phyloP scores from a whole-genome alignment of 2,797 vertebrate genomes.

The Atherinosoma microstoma region DNA sequence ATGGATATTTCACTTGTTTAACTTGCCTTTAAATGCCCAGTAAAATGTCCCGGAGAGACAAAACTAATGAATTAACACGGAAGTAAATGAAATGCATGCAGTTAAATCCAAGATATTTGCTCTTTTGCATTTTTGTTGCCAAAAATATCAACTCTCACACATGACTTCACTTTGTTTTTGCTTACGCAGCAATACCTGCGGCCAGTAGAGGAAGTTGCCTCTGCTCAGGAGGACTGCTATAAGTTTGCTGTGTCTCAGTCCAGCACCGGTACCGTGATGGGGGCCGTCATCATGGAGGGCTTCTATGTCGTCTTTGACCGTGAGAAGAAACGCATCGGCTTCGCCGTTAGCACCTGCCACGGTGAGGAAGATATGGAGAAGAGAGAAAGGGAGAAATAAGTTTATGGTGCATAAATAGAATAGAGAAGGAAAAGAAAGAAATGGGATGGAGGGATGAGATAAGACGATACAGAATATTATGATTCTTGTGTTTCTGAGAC shows the following conservation, averaged over 20 bases:
- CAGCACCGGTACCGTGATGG: constrained; percentile 97
- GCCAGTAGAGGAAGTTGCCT: constrained; percentile 96
- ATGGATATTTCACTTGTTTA: too few relatives aligned
- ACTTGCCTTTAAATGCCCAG: too few relatives aligned
- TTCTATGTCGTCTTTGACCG: constrained; percentile 98
- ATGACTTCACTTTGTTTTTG: not conserved
- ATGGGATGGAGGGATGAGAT: not conserved
- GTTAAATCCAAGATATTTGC: not conserved
- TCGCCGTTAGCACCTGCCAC: constrained; percentile 96
- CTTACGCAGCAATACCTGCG: constrained; percentile 93
- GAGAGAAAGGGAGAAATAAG: too few relatives aligned
- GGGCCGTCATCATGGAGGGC: constrained; percentile 98
- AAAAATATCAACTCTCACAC: not conserved
- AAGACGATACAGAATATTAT: not conserved
- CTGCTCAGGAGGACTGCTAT: constrained; percentile 96
- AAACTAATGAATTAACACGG: too few relatives aligned
- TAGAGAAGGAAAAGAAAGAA: too few relatives aligned
- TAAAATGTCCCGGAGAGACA: too few relatives aligned
- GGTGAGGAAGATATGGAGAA: constrained; percentile 81
- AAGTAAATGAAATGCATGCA: not conserved
- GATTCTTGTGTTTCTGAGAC: not conserved
- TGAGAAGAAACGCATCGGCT: constrained; percentile 92
- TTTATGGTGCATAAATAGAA: not conserved
- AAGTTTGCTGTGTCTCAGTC: constrained; percentile 99
- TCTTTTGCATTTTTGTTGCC: too few relatives aligned